A percentile compares a stretch with the other conserved stretches of the same genome.
phyloP scores from a whole-genome alignment of 2,113 vertebrate genomes.

The Leucosticte australis region DNA sequence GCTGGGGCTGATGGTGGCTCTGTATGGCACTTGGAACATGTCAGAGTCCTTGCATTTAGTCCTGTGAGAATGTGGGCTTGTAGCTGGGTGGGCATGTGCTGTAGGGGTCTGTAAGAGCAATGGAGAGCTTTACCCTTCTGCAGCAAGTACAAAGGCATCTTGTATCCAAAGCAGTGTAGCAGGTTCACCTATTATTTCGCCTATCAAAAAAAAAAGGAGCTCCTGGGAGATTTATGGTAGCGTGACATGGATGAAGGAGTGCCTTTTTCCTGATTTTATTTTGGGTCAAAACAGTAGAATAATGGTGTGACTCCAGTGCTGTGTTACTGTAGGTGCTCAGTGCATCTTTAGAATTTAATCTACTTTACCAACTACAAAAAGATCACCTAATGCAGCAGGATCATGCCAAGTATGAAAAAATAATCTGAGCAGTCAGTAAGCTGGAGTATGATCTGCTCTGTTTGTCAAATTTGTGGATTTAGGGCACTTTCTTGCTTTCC shows the following conservation, averaged over 20 bases:
- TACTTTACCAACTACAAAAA: neutral
- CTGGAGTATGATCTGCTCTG: neutral
- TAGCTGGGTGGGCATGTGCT: no score
- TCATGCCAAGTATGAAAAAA: constrained; percentile 11
- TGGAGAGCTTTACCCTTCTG: neutral
- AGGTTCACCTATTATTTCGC: neutral
- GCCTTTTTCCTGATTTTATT: neutral
- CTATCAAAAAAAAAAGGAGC: neutral
- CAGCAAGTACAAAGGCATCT: neutral
- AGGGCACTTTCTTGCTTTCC: constrained; percentile 33
- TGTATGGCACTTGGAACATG: neutral
- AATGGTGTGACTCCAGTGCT: neutral
- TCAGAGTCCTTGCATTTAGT: neutral
- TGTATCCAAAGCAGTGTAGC: neutral
- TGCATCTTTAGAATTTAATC: neutral
- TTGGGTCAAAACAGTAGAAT: neutral
- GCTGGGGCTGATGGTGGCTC: neutral
- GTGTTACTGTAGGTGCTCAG: neutral
- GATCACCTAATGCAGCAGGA: neutral
- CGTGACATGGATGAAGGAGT: fast-evolving
- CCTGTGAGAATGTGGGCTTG: fast-evolving
- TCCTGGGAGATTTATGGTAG: neutral
- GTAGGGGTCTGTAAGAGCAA: neutral
- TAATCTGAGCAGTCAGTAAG: constrained; percentile 34
- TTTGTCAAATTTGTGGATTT: constrained; percentile 67